These are phyloP conservation scores for Oryzias curvinotus DNA, from an alignment of 2,113 vertebrate genomes.

Conservation along the genomic window DNA sequence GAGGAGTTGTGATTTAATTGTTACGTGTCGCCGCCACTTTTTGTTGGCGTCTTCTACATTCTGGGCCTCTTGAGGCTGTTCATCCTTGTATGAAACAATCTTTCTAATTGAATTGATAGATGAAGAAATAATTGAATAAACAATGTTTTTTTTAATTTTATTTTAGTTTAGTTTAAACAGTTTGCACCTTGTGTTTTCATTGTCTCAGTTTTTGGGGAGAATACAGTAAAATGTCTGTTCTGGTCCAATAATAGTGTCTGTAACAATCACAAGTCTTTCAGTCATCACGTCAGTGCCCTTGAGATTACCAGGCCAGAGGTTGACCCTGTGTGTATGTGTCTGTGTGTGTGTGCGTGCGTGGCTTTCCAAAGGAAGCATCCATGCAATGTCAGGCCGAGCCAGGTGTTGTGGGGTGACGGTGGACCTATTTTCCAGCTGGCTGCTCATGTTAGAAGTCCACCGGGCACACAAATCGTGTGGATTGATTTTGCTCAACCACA, in stretches of 20 bases:
- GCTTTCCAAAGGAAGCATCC: slow-evolving; percentile 54
- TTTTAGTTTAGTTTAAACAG: too few species aligned
- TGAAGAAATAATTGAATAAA: too few species aligned
- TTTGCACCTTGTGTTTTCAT: slow-evolving; percentile 24
- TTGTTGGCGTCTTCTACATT: too few species aligned
- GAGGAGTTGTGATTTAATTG: too few species aligned
- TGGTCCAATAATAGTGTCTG: slow-evolving; percentile 26
- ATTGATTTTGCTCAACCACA: slow-evolving; percentile 80
- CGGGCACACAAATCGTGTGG: slow-evolving; percentile 78
- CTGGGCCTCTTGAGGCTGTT: too few species aligned
- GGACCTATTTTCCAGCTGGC: slow-evolving; percentile 90
- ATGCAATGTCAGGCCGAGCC: slow-evolving; percentile 42
- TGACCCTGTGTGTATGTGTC: slow-evolving; percentile 17
- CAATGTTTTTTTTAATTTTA: too few species aligned
- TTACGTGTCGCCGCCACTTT: too few species aligned
- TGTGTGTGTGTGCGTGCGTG: background rate
- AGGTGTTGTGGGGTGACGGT: slow-evolving; percentile 78
- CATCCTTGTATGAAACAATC: too few species aligned
- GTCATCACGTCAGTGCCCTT: slow-evolving; percentile 28
- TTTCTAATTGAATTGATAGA: too few species aligned
- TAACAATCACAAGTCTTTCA: slow-evolving; percentile 53
- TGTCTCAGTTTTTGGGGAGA: slow-evolving; percentile 28
- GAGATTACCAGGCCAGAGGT: slow-evolving; percentile 53
- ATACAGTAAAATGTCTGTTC: slow-evolving; percentile 24
- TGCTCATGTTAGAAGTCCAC: slow-evolving; percentile 84